Evolutionary conservation across 1,140 invertebrate genomes (phyloP).

Genomic region (Plutomurus gul): DNA sequence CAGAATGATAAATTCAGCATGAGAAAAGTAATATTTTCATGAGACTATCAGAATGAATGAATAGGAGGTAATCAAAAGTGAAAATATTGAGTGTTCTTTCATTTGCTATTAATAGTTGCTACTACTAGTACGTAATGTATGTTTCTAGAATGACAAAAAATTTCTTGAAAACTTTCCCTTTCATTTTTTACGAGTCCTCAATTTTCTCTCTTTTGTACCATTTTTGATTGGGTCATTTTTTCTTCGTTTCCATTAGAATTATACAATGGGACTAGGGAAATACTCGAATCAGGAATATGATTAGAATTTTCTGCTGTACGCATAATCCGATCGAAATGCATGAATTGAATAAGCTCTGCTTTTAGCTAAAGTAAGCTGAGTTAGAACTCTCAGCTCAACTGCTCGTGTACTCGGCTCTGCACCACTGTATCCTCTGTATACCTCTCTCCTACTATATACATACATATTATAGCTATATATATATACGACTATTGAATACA

Average conservation of each 20-base stretch:
- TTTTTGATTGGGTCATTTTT: constrained; percentile 53
- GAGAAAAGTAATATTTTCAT: constrained; percentile 41
- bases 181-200: constrained; percentile 51
- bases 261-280: constrained; percentile 44
- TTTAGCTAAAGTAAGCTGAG: neutral
- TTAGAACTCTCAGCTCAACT: too few species aligned
- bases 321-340: constrained; percentile 45
- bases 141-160: constrained; percentile 22
- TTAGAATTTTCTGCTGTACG: constrained; percentile 42
- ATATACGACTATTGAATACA: too few species aligned
- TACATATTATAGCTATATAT: too few species aligned
- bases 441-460: neutral
- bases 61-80: constrained; percentile 49
- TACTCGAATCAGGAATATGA: constrained; percentile 46
- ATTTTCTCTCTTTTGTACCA: constrained; percentile 51
- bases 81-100: constrained; percentile 46
- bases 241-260: constrained; percentile 51
- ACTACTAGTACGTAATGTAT: neutral
- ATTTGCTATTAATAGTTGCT: constrained; percentile 43
- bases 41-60: constrained; percentile 42
- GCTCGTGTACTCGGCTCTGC: neutral
- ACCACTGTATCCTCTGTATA: neutral
- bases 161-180: constrained; percentile 49
- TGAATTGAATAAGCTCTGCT: constrained; percentile 31
- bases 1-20: constrained; percentile 43